Conservation (phyloP, 2,113 vertebrate species). For the Sula dactylatra region DNA sequence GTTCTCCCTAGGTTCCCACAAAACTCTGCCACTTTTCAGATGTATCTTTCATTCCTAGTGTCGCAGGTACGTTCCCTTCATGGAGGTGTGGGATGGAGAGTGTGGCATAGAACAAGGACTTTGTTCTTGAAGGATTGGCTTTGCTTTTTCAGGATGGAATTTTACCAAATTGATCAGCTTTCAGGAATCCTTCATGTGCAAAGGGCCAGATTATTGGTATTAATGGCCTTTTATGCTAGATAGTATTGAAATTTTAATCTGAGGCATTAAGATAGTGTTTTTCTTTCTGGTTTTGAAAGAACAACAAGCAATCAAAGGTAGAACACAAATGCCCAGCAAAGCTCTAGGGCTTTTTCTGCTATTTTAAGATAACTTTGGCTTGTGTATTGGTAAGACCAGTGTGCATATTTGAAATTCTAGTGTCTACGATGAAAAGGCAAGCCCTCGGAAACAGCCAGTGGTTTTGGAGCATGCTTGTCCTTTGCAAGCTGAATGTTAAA, state of each 20-base stretch:
- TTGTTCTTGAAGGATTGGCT: neutral
- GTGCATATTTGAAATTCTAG: constrained; percentile 44
- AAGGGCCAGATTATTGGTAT: neutral
- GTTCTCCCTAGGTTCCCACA: neutral
- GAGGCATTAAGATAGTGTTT: neutral
- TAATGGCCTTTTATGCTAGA: neutral
- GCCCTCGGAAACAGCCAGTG: constrained; percentile 29
- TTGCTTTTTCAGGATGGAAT: neutral
- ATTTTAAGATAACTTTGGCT: constrained; percentile 35
- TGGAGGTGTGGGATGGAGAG: neutral
- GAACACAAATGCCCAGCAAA: neutral
- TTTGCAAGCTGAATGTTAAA: constrained; percentile 38
- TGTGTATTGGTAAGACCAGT: neutral
- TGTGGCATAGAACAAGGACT: neutral
- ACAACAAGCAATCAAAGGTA: neutral
- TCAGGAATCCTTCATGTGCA: neutral
- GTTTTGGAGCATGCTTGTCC: constrained; percentile 32
- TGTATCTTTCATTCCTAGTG: neutral
- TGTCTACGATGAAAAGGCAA: constrained; percentile 28
- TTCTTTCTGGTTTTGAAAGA: constrained; percentile 22
- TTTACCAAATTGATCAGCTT: constrained; percentile 20
- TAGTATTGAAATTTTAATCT: constrained; percentile 51
- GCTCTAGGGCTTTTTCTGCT: constrained; percentile 36
- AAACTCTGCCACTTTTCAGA: neutral
- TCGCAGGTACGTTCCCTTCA: fast-evolving